Conservation (phyloP, 2,888 invertebrate genomes). For the Heliconius sara region DNA sequence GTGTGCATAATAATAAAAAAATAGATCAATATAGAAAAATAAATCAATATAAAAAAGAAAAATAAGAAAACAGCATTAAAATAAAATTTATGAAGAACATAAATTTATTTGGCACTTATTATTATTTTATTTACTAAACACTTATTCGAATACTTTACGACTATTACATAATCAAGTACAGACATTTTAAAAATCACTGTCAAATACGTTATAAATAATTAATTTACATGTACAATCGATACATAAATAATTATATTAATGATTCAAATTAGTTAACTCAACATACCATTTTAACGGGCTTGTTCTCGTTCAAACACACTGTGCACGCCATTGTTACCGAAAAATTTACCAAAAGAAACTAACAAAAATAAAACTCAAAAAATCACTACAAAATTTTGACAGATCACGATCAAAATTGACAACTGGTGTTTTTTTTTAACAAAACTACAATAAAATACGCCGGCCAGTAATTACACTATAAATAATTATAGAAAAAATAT, state of each 20-base stretch:
- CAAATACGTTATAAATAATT: conserved; percentile 16
- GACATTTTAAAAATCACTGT: background rate
- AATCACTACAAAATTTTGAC: conserved; percentile 11
- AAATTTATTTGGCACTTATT: no score
- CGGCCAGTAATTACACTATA: conserved; percentile 22
- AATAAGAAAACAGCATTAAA: no score
- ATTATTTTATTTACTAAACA: no score
- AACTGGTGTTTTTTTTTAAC: background rate
- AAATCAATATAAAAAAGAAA: no score
- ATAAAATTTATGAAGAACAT: no score
- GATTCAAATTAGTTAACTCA: background rate
- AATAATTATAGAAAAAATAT: background rate
- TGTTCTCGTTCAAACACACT: conserved; percentile 61
- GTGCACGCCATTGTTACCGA: conserved; percentile 65
- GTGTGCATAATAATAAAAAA: background rate
- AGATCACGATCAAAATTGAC: conserved; percentile 20
- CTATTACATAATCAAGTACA: background rate
- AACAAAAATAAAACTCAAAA: conserved; percentile 40
- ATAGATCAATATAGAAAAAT: no score
- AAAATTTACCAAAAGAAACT: conserved; percentile 35
- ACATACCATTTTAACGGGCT: conserved; percentile 68
- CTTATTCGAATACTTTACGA: no score
- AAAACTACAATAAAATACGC: conserved; percentile 24
- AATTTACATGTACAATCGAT: conserved; percentile 4
- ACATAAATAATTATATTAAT: background rate